Percentiles rank a stretch among this genome's conserved stretches.
These are phyloP conservation scores for Rallus limicola DNA, from an alignment of 2,113 vertebrate genomes.

Conservation along the genomic window DNA sequence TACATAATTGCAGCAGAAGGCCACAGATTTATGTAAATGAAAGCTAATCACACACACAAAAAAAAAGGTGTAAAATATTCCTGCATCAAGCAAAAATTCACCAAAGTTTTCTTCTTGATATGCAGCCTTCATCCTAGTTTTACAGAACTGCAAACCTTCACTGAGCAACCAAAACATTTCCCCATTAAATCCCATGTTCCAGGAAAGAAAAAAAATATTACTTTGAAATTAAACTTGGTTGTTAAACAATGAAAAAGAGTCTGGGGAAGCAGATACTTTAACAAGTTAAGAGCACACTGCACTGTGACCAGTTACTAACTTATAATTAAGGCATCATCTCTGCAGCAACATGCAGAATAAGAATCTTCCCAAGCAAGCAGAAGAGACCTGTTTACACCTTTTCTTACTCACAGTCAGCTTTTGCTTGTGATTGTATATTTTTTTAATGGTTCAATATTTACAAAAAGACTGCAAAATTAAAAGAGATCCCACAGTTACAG, in stretches of 20 bases:
- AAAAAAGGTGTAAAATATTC: background rate
- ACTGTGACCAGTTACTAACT: background rate
- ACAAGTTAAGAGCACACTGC: background rate
- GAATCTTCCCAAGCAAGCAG: background rate
- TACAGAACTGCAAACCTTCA: background rate
- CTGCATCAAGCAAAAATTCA: background rate
- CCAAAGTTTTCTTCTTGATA: background rate
- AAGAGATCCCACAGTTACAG: constrained; percentile 75
- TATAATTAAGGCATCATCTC: background rate
- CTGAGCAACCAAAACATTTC: background rate
- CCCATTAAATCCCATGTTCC: background rate
- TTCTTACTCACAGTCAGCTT: constrained; percentile 10
- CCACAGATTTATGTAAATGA: background rate
- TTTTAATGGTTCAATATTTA: constrained; percentile 77
- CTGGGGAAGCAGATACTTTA: background rate
- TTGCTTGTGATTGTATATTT: constrained; percentile 60
- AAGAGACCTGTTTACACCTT: constrained; percentile 40
- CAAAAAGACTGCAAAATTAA: constrained; percentile 77
- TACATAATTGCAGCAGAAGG: background rate
- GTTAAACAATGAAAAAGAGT: background rate
- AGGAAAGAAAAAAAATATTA: background rate
- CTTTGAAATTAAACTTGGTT: background rate
- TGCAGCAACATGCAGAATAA: background rate
- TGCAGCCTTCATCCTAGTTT: background rate
- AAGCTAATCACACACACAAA: background rate